phyloP scores from a whole-genome alignment of 1,140 invertebrate genomes.

The Drosophila baimaii region DNA sequence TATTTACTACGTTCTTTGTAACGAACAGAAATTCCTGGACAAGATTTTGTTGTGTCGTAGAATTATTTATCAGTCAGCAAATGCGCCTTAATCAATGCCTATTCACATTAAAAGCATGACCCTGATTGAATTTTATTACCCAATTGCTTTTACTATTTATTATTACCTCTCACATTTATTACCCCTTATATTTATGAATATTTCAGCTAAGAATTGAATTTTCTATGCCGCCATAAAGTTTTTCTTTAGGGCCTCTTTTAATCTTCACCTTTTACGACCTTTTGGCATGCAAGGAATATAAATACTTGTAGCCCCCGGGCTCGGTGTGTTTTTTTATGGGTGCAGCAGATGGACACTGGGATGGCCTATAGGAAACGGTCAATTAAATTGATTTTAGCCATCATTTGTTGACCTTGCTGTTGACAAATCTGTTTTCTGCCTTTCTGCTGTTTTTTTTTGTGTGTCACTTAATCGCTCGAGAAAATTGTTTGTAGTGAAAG shows the following conservation, averaged over 20 bases:
- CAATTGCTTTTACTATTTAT: conserved; percentile 23
- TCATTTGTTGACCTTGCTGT: conserved; percentile 54
- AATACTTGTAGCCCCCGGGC: conserved; percentile 24
- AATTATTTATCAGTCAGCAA: conserved; percentile 2
- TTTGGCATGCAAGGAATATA: conserved; percentile 51
- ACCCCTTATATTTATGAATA: conserved; percentile 16
- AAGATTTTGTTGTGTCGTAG: not conserved
- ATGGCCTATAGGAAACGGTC: conserved; percentile 48
- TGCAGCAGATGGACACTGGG: conserved; percentile 48
- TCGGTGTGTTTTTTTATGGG: conserved; percentile 47
- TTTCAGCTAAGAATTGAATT: conserved; percentile 22
- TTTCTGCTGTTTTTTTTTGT: conserved; percentile 10
- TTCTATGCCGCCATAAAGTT: conserved; percentile 12
- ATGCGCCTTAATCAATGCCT: conserved; percentile 2
- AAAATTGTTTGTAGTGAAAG: conserved; percentile 44
- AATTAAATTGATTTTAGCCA: conserved; percentile 55
- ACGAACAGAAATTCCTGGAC: not conserved
- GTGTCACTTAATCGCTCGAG: conserved; percentile 44
- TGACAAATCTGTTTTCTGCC: conserved; percentile 55
- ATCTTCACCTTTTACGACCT: conserved; percentile 51
- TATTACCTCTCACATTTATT: conserved; percentile 24
- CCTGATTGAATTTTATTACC: conserved; percentile 18
- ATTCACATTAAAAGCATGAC: not conserved
- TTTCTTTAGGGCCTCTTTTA: conserved; percentile 33
- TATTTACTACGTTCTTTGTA: not conserved